phyloP scores from a whole-genome alignment of 2,888 invertebrate genomes.

The Alloplasta piceator region DNA sequence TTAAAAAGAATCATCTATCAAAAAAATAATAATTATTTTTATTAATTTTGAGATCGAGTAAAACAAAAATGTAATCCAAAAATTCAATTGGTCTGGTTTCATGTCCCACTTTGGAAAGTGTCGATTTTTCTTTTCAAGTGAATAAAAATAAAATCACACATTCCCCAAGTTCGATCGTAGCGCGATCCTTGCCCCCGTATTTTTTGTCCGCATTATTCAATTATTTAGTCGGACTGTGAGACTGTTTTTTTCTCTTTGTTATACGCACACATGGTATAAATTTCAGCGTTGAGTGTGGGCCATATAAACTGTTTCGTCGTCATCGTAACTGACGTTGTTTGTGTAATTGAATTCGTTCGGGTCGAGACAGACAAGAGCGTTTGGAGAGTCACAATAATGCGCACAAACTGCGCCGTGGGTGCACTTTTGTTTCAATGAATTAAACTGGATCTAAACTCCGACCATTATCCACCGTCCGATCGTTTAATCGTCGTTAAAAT shows the following conservation, averaged over 20 bases:
- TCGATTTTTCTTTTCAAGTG: slow-evolving; percentile 1
- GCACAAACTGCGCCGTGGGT: not conserved
- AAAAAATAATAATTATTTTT: too few species aligned
- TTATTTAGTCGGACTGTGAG: slow-evolving; percentile 48
- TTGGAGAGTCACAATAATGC: not conserved
- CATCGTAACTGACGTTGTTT: slow-evolving; percentile 57
- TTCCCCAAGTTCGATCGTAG: slow-evolving; percentile 5
- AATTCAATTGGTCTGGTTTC: too few species aligned
- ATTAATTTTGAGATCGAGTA: too few species aligned
- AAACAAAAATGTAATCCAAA: too few species aligned
- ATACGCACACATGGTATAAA: too few species aligned
- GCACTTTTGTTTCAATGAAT: slow-evolving; percentile 65
- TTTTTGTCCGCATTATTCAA: slow-evolving; percentile 49
- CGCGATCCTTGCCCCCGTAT: slow-evolving; percentile 40
- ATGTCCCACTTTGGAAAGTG: too few species aligned
- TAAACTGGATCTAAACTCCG: slow-evolving; percentile 59
- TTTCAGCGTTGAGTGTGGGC: too few species aligned
- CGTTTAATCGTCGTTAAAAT: slow-evolving; percentile 55
- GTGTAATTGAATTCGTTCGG: slow-evolving; percentile 76
- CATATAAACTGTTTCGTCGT: not conserved
- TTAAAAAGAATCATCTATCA: too few species aligned
- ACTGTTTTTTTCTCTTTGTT: slow-evolving; percentile 9
- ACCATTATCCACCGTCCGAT: slow-evolving; percentile 34
- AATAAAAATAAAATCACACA: slow-evolving; percentile 35
- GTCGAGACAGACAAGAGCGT: slow-evolving; percentile 53